Evolutionary conservation across 2,113 vertebrate species (phyloP), one percentile per base, ranked within the genome.

Genomic region (Progne subis): DNA sequence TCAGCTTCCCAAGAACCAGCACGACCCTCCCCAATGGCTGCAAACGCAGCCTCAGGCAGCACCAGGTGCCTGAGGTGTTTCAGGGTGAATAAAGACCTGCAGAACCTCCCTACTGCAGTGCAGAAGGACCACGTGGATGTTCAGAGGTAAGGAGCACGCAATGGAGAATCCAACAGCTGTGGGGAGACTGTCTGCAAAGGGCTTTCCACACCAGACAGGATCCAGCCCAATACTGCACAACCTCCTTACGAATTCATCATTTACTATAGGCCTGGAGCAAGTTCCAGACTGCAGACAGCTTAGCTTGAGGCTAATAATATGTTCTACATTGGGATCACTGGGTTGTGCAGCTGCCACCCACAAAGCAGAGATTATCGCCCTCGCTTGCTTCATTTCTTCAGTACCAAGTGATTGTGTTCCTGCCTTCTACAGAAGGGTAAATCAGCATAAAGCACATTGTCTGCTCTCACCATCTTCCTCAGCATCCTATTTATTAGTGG

Each of bases 311-410:
- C 70, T 75, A 85, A 68, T 56, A 77, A 85, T 15, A 76, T 0
- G 9, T 81, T 59, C 12, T 5, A 0, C 14, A 8, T 10, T 53
- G 63, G 71, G 75, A 88, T 90, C 71, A 12, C n/a, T 43, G 82
- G 28, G 26, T 29, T 70, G 90, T 61, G 85, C 82, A 85, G 94
- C 96, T 88, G 90, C 75, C 94, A 65, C 82, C 93, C 77, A 90
- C 77, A 41, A 25, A 37, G 57, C 10, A 50, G 26, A 90, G 53
- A 83, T 63, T 63, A 85, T 61, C 25, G 1, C 83, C 80, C 84
- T 39, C 17, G 0, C 55, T 26, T 23, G 39, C 85, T 82, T 29
- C 76, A 32, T 34, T 57, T 43, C 69, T 65, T 82, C 80, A 32
- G 44, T 9, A 57, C 0, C 1, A n/a, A 81, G 49, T 14, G 68